These are phyloP conservation scores for Pollachius pollachius DNA, from an alignment of 2,113 vertebrate species.

Conservation along the genomic window DNA sequence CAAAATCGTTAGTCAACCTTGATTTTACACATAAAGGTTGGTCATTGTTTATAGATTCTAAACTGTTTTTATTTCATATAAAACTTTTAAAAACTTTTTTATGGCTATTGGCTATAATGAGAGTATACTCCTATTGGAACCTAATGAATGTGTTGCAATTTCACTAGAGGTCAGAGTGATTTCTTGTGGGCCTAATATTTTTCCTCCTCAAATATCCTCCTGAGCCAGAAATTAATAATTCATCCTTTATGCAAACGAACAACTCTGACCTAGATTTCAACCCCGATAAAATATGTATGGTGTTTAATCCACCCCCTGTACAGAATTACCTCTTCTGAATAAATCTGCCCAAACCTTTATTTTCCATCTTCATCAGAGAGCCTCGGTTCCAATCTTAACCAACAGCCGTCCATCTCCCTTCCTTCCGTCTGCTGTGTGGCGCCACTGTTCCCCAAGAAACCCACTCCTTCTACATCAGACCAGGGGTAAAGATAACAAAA, in stretches of 20 bases:
- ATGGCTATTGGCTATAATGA: too few species aligned
- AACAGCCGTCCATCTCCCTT: constrained; percentile 3
- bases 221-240: constrained; percentile 34
- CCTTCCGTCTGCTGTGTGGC: not conserved
- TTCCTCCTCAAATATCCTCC: constrained; percentile 5
- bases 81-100: too few species aligned
- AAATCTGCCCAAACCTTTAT: not conserved
- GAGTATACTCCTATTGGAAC: too few species aligned
- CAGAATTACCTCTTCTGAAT: not conserved
- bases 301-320: constrained; percentile 1
- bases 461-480: not conserved
- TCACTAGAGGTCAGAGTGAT: too few species aligned
- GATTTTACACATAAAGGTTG: too few species aligned
- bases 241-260: constrained; percentile 32
- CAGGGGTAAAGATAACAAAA: constrained; percentile 5
- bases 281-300: constrained; percentile 42
- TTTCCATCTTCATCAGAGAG: too few species aligned
- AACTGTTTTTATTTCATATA: too few species aligned
- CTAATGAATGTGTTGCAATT: too few species aligned
- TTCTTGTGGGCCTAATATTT: too few species aligned
- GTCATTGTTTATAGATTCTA: too few species aligned
- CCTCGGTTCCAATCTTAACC: not conserved
- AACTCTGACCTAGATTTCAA: constrained; percentile 47
- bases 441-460: not conserved
- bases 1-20: too few species aligned